These are phyloP conservation scores for Bungarus multicinctus DNA, from an alignment of 2,113 vertebrate species.

Conservation along the genomic window DNA sequence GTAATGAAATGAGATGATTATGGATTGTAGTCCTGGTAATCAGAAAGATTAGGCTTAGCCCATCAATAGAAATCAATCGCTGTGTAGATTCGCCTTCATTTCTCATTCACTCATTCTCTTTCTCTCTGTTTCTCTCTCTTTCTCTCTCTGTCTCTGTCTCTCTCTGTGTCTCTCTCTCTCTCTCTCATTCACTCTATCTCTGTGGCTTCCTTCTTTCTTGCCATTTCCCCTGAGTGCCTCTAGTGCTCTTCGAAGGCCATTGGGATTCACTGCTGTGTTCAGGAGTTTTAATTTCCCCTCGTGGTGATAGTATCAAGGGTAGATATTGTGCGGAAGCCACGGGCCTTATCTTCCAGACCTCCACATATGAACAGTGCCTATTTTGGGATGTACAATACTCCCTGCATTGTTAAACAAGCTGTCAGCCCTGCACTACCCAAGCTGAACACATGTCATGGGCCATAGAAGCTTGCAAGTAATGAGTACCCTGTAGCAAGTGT, in stretches of 20 bases:
- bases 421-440: slow-evolving; percentile 40
- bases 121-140: too few species aligned
- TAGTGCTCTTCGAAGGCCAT: fast-evolving
- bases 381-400: slow-evolving; percentile 45
- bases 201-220: neutral
- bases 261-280: neutral
- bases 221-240: neutral
- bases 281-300: slow-evolving; percentile 31
- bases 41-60: neutral
- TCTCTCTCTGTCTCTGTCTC: too few species aligned
- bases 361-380: slow-evolving; percentile 42
- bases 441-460: slow-evolving; percentile 46
- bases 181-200: neutral
- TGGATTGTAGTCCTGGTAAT: neutral
- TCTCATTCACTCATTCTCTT: too few species aligned
- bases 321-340: slow-evolving; percentile 17
- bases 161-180: too few species aligned
- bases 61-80: neutral
- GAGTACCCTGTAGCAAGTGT: neutral
- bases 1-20: too few species aligned
- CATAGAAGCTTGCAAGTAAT: slow-evolving; percentile 39
- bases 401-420: slow-evolving; percentile 62
- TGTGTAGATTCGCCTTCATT: neutral
- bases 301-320: slow-evolving; percentile 31
- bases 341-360: slow-evolving; percentile 50